Evolutionary conservation across 2,113 vertebrate species (phyloP).

Genomic region (Silurus meridionalis): DNA sequence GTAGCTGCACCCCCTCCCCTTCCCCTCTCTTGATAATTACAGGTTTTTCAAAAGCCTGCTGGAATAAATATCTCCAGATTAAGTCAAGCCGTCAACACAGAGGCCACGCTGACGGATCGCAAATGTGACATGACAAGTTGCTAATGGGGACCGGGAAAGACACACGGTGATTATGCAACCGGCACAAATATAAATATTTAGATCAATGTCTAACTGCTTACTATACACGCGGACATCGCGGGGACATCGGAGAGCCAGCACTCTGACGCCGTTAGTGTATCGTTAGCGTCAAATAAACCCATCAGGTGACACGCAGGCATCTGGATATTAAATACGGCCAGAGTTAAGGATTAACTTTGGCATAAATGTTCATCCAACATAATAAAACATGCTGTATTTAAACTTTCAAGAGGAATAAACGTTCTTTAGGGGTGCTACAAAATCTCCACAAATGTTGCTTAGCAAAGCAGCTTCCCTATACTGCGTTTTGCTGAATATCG

Average conservation of each 20-base stretch:
- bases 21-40: constrained; percentile 31
- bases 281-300: not conserved
- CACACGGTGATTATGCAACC: not conserved
- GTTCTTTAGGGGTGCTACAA: not conserved
- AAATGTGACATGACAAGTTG: not conserved
- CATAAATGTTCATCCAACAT: not conserved
- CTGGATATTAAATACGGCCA: not conserved
- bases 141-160: not conserved
- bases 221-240: not conserved
- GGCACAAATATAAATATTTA: constrained; percentile 9
- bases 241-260: not conserved
- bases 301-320: not conserved
- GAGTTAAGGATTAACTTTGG: not conserved
- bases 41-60: constrained; percentile 30
- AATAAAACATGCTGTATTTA: not conserved
- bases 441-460: not conserved
- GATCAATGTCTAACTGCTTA: not conserved
- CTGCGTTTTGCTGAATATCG: not conserved
- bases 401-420: not conserved
- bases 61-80: constrained; percentile 1
- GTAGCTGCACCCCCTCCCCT: not conserved
- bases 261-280: not conserved
- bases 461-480: not conserved
- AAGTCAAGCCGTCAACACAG: constrained; percentile 23
- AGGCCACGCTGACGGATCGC: not conserved